Evolutionary conservation across 2,113 vertebrate genomes (phyloP).

Genomic region (Vulpes vulpes): DNA sequence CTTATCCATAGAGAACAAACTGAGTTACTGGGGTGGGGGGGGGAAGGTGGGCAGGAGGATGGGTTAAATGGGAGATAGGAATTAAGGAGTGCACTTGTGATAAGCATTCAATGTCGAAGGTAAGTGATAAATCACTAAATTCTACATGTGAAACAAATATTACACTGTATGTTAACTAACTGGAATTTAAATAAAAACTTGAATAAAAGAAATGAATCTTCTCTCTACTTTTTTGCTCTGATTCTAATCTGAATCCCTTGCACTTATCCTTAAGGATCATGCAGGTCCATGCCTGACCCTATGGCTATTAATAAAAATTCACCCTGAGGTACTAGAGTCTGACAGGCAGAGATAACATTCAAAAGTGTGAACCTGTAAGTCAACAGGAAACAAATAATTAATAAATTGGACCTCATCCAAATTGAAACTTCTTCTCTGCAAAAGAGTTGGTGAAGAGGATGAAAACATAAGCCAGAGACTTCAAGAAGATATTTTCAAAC

Average conservation of each 20-base stretch:
- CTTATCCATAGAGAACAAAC: no score
- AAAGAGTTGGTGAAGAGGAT: not conserved
- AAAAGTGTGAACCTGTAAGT: not conserved
- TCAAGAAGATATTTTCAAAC: not conserved
- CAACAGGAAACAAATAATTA: not conserved
- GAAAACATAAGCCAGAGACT: not conserved
- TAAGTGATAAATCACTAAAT: no score
- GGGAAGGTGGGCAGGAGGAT: no score
- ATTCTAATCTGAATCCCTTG: conserved; percentile 15
- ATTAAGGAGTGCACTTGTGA: no score
- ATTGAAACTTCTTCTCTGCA: not conserved
- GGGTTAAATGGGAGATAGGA: no score
- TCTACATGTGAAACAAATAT: no score
- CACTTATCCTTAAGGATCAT: conserved; percentile 34
- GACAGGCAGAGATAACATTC: not conserved
- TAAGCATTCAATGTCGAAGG: no score
- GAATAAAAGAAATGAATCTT: not conserved
- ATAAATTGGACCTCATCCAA: not conserved
- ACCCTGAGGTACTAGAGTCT: not conserved
- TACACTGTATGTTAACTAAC: no score
- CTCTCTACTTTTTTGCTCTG: not conserved
- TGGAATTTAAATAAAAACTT: no score
- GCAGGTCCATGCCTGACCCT: not conserved
- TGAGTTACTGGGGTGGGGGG: no score
- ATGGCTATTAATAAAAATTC: conserved; percentile 33